Percentiles rank a stretch among this genome's conserved stretches.
Evolutionary conservation across 2,113 vertebrate genomes (phyloP).

Genomic region (Epinephelus fuscoguttatus): DNA sequence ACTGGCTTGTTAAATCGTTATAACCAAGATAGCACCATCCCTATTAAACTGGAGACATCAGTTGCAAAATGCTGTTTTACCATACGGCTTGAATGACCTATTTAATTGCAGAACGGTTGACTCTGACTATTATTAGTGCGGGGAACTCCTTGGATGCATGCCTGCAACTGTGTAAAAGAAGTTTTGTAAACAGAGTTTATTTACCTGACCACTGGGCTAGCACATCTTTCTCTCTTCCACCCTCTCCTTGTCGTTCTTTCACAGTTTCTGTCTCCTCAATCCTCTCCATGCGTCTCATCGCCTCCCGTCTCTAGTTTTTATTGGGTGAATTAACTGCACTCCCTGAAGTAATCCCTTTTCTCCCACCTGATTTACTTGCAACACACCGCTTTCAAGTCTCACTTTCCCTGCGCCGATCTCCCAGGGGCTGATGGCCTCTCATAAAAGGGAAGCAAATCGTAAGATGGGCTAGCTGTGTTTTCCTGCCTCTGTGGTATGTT

Average conservation of each 20-base stretch:
- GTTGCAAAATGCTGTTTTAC: conserved; percentile 7
- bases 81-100: conserved; percentile 31
- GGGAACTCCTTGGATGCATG: conserved; percentile 1
- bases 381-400: conserved; percentile 56
- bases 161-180: conserved; percentile 3
- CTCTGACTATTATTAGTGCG: background rate
- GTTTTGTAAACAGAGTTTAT: conserved; percentile 58
- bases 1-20: conserved; percentile 48
- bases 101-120: conserved; percentile 21
- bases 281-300: conserved; percentile 10
- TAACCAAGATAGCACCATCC: background rate
- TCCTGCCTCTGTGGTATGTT: conserved; percentile 42
- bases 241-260: conserved; percentile 23
- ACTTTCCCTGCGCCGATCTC: conserved; percentile 55
- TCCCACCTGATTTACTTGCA: conserved; percentile 69
- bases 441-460: conserved; percentile 58
- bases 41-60: conserved; percentile 28
- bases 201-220: conserved; percentile 44
- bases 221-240: background rate
- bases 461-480: conserved; percentile 53
- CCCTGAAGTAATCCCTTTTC: conserved; percentile 63
- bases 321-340: conserved; percentile 63
- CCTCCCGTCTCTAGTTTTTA: conserved; percentile 42
- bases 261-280: conserved; percentile 14
- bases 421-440: conserved; percentile 63